Evolutionary conservation across 1,140 invertebrate genomes (phyloP), one percentile per base, ranked within the genome.

Genomic region (Ditylenchus dipsaci): DNA sequence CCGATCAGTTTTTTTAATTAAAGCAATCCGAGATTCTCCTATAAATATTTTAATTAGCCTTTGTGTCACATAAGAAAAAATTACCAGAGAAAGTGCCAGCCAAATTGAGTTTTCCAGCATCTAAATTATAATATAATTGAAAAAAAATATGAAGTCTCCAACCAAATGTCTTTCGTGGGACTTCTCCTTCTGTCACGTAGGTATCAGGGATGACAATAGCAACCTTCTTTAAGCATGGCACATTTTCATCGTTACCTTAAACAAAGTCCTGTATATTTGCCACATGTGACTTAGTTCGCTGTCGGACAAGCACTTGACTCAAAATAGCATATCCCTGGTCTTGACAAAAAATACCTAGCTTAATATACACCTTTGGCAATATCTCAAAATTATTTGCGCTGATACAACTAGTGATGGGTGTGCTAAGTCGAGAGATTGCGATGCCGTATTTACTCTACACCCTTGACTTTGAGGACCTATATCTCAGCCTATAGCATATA

Each of bases 141-240:
- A 38, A n/a, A 38, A 11, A 5, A 38, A 38, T 38, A 38, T 3
- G 33, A 38, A 11, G 11, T 3, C 3, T 38, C 33, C 33, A 38
- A 38, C 33, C 33, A 53, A 70, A 80, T 21, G 68, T 67, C 43
- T 78, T 81, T n/a, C 69, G 17, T 1, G 78, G 69, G 57, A 29
- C 65, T 21, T 57, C 45, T 9, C 78, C 78, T n/a, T 68, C 58
- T 5, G 68, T 68, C 29, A 80, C 75, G 56, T 76, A 80, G 21
- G 53, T 67, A 49, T 77, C 78, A 19, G 78, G 78, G 29, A 80
- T 81, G 19, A 66, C 62, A 61, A 80, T 80, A 23, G 63, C 58
- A 43, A 80, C 30, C 29, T 80, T 83, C 29, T 76, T 73, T 23
- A 71, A 68, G 64, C 78, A 80, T 9, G 63, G 63, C 9, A 61